A percentile compares a stretch with the other conserved stretches of the same genome.
Conservation (phyloP, 2,797 vertebrate species). For the Meriones psammophilus region DNA sequence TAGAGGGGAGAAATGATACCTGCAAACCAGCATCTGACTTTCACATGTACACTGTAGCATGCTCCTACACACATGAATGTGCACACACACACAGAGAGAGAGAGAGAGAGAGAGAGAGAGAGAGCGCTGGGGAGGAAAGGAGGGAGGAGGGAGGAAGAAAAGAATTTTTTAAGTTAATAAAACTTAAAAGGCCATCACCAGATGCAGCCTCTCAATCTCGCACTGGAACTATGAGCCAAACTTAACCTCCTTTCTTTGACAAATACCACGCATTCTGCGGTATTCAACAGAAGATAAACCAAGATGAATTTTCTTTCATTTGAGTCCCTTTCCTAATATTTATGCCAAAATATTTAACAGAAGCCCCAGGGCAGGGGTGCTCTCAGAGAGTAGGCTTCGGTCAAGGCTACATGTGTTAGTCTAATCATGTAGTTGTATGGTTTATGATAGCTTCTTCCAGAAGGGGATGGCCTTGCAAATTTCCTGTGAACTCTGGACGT, state of each 20-base stretch:
- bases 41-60: not conserved
- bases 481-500: conserved; percentile 72
- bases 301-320: not conserved
- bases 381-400: not conserved
- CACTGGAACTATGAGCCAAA: not conserved
- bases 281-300: not conserved
- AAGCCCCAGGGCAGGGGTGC: too few relatives aligned
- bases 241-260: not conserved
- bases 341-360: conserved; percentile 40
- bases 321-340: not conserved
- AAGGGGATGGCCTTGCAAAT: conserved; percentile 80
- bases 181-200: not conserved
- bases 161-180: not conserved
- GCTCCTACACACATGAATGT: not conserved
- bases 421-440: conserved; percentile 40
- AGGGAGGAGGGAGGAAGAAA: too few relatives aligned
- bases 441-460: conserved; percentile 53
- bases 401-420: conserved; percentile 23
- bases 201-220: not conserved
- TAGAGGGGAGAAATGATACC: not conserved
- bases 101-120: not conserved
- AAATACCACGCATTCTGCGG: not conserved
- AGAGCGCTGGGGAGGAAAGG: not conserved
- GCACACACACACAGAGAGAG: not conserved
- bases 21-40: not conserved